Evolutionary conservation across 2,113 vertebrate genomes (phyloP).

Genomic region (Chloropsis cyanopogon): DNA sequence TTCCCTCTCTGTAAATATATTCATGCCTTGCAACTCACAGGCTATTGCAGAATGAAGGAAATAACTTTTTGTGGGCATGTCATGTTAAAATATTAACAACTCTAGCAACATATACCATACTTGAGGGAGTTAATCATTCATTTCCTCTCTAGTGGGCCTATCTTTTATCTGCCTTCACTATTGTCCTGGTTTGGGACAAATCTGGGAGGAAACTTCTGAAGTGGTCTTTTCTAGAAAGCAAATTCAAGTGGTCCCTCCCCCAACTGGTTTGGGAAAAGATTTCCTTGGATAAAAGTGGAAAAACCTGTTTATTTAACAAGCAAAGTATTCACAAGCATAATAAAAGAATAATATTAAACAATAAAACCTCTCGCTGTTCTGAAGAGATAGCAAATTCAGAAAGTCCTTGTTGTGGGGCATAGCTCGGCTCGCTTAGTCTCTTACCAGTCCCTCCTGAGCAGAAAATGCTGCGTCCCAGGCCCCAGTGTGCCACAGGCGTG

Average conservation of each 20-base stretch:
- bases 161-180: background rate
- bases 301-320: background rate
- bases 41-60: background rate
- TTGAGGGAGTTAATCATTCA: background rate
- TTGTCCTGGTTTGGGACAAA: background rate
- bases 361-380: background rate
- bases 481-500: background rate
- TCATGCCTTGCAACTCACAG: background rate
- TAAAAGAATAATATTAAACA: background rate
- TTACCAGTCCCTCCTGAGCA: background rate
- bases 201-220: background rate
- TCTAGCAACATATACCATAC: background rate
- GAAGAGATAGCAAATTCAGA: background rate
- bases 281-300: background rate
- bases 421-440: background rate
- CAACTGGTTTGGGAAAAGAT: background rate
- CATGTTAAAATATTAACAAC: background rate
- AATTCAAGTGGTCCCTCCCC: background rate
- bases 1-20: background rate
- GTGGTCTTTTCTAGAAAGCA: background rate
- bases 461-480: background rate
- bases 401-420: background rate
- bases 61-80: background rate
- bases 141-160: background rate
- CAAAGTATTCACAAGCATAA: background rate